These are phyloP conservation scores for Gymnobelideus leadbeateri DNA, from an alignment of 2,113 vertebrate species.

Conservation along the genomic window DNA sequence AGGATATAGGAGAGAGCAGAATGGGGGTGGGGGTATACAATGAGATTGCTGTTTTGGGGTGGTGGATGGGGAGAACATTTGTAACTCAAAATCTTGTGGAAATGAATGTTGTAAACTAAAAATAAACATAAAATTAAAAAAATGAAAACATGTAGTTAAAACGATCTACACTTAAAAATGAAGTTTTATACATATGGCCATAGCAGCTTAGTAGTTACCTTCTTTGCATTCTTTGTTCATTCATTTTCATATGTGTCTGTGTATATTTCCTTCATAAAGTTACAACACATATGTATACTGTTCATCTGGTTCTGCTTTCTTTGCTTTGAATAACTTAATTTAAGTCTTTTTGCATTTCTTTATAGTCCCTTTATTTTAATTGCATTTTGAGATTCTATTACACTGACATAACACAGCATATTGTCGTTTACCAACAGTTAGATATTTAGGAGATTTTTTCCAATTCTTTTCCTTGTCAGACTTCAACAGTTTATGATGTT, in stretches of 20 bases:
- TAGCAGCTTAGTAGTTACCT: no score
- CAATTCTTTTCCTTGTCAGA: background rate
- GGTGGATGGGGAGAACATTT: no score
- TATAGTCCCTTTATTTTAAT: background rate
- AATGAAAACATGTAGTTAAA: background rate
- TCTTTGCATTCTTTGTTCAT: background rate
- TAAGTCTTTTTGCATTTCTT: background rate
- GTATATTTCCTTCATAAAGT: background rate
- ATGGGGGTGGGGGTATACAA: no score
- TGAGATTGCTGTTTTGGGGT: no score
- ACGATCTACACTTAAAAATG: background rate
- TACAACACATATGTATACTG: background rate
- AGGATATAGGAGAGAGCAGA: no score
- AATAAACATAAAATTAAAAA: no score
- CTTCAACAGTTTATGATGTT: background rate
- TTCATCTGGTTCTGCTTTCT: background rate
- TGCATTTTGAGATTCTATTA: background rate
- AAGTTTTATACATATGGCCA: background rate
- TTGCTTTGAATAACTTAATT: background rate
- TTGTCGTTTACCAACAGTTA: background rate
- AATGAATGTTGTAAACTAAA: no score
- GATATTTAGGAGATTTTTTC: background rate
- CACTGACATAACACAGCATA: background rate
- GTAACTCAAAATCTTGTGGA: no score
- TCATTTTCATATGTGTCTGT: background rate